Evolutionary conservation across 2,888 invertebrate genomes (phyloP), one percentile per base, ranked within the genome.

Genomic region (Patella caerulea): DNA sequence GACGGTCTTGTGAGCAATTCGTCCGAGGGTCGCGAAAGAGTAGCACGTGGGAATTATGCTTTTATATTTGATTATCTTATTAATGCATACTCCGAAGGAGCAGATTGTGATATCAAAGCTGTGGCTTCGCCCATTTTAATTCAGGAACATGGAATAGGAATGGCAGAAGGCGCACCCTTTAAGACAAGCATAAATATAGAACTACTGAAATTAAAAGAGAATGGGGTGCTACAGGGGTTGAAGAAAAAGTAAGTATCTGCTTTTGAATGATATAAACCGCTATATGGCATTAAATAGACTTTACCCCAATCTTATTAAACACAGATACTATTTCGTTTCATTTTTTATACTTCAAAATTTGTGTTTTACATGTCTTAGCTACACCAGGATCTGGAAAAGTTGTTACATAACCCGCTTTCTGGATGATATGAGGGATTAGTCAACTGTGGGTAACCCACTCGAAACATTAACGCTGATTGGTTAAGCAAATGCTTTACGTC

Each of bases 71-170:
- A 89, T 74, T 87, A 84, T 53, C 80, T 86, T 74, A 88, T 89
- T 72, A 88, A 88, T 79, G 81, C 84, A 9, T 87, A 84, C 45
- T 83, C 86, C 0, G 86, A 86, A 75, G 85, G 85, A 56, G 83
- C 81, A 19, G 79, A 87, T 52, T 89, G 89, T 78, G 78, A 78
- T 12, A 87, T 87, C 45, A 83, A 83, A 78, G 83, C 86, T 9
- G 85, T 85, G 24, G 86, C 86, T 0, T 78, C 85, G 11, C 88
- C 89, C 0, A 86, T 89, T 15, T 82, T 87, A 19, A 79, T 87
- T n/a, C 87, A 88, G 79, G 88, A 89, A 73, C 89, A 89, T 45
- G 89, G 89, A 0, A 87, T 89, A 9, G 88, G 85, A 7, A 87
- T 89, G 85, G 71, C 79, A 17, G 65, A 82, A 84, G 14, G 88